Percentiles rank a stretch among this genome's conserved stretches.
Evolutionary conservation across 2,113 vertebrate genomes (phyloP).

Genomic region (Megatriorchis doriae): DNA sequence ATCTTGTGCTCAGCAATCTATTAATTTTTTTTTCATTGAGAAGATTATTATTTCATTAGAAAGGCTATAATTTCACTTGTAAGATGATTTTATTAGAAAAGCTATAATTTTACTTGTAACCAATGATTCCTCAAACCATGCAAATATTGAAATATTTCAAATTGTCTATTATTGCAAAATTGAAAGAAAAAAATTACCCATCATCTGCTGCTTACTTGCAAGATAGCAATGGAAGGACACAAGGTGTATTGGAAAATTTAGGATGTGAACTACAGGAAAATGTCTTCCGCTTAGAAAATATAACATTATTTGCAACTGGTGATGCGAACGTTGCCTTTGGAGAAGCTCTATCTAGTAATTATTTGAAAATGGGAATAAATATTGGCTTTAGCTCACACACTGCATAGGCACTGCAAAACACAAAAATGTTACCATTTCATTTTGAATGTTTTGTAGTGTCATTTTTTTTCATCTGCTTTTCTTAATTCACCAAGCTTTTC

Average conservation of each 20-base stretch:
- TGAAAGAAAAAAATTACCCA: not conserved
- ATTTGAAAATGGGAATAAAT: not conserved
- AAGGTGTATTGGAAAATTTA: not conserved
- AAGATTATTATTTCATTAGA: not conserved
- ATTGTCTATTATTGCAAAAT: not conserved
- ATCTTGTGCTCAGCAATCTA: not conserved
- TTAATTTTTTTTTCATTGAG: not conserved
- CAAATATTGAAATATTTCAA: not conserved
- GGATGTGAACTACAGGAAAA: not conserved
- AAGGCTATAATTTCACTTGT: not conserved
- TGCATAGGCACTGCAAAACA: not conserved
- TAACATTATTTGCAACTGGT: not conserved
- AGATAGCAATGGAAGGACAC: not conserved
- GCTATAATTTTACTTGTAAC: not conserved
- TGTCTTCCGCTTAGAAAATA: not conserved
- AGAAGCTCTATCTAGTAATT: not conserved
- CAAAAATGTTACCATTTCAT: not conserved
- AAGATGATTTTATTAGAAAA: not conserved
- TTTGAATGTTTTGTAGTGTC: not conserved
- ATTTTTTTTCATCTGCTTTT: not conserved
- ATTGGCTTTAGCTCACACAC: not conserved
- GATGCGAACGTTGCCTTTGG: not conserved
- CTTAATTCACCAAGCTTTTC: not conserved
- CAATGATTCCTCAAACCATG: not conserved
- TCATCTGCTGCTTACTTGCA: not conserved